These are phyloP conservation scores for Bhutanitis thaidina DNA, from an alignment of 2,888 invertebrate genomes.

Conservation along the genomic window DNA sequence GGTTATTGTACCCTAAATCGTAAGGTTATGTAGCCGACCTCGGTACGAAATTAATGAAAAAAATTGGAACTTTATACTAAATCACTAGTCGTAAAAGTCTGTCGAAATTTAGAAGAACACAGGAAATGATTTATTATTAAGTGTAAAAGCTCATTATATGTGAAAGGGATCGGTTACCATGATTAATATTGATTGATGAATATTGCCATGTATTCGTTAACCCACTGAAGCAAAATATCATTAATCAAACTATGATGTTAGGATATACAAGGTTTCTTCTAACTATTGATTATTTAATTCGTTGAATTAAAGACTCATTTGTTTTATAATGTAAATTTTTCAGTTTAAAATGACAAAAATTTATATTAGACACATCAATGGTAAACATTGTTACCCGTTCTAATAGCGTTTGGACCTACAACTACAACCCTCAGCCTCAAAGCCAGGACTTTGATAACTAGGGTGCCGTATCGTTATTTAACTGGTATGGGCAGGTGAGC, in stretches of 20 bases:
- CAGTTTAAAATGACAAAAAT: no score
- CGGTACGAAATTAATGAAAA: background rate
- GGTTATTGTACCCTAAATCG: no score
- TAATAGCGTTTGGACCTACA: no score
- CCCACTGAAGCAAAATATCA: conserved; percentile 2
- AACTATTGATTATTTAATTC: background rate
- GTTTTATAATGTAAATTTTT: no score
- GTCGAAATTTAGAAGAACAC: background rate
- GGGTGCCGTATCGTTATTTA: no score
- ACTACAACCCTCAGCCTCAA: no score
- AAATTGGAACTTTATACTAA: background rate
- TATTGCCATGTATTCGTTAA: conserved; percentile 1
- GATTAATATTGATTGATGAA: conserved; percentile 12
- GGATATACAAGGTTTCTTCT: background rate
- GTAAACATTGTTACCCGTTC: no score
- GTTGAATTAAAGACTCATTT: no score
- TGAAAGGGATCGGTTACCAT: conserved; percentile 10
- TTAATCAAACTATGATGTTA: conserved; percentile 3
- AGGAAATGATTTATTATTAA: conserved; percentile 7
- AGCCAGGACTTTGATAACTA: no score
- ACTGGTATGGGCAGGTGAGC: no score
- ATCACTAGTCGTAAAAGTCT: background rate
- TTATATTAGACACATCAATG: no score
- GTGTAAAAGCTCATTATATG: background rate
- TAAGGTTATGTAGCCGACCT: background rate